Conservation (phyloP, 1,140 invertebrate genomes). For the Lepidurus apus region DNA sequence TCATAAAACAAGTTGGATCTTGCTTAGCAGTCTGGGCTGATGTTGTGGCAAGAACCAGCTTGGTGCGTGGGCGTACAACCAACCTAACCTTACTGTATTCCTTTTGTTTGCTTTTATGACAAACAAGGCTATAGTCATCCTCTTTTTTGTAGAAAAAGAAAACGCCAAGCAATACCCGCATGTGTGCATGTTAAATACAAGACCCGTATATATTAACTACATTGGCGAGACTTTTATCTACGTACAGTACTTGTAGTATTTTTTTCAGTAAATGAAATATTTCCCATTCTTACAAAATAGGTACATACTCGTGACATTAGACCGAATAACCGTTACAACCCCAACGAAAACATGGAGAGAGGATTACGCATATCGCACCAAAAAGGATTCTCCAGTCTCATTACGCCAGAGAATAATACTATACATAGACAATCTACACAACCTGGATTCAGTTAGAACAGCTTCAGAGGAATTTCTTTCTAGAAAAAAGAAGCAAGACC, state of each 20-base stretch:
- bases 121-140: neutral
- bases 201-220: too few relatives aligned
- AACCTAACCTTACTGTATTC: slow-evolving; percentile 1
- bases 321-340: too few relatives aligned
- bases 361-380: too few relatives aligned
- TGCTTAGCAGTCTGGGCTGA: neutral
- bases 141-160: neutral
- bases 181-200: neutral
- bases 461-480: neutral
- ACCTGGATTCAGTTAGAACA: neutral
- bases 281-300: too few relatives aligned
- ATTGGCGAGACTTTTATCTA: too few relatives aligned
- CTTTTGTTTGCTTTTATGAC: neutral
- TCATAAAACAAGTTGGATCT: slow-evolving; percentile 4
- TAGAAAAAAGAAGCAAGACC: neutral
- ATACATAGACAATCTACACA: neutral
- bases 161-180: neutral
- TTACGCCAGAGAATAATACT: too few relatives aligned
- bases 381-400: too few relatives aligned
- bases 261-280: too few relatives aligned
- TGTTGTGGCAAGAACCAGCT: neutral
- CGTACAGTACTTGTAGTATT: too few relatives aligned
- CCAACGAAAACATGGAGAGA: too few relatives aligned
- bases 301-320: too few relatives aligned
- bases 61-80: neutral